Base-by-base conservation (phyloP, 1,140 invertebrate genomes). In the Drosophila ironensis region DNA sequence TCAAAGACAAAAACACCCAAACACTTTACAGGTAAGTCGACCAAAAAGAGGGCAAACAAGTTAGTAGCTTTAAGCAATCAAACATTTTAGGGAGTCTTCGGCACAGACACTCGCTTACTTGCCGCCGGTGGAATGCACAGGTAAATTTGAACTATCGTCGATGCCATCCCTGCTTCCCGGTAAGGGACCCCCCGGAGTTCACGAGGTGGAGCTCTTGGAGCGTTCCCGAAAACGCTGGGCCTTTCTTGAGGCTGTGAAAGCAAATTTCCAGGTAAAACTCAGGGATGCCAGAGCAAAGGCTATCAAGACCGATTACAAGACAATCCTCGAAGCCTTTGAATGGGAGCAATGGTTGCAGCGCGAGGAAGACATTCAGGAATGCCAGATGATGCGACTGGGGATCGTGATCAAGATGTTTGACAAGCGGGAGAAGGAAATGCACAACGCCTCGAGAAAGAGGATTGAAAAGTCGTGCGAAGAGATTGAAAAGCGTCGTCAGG, bases 31-130 rank as follows among this genome's bases (percentile, higher is more conserved):
- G 87, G 87, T 87, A 46, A 19, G 19, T n/a, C 11, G 0, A 5
- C 5, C 0, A 0, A 14, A 22, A 11, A 9, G 20, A 37, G 5
- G 11, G 5, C 30, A 5, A 14, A 11, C 0, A 12, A 8, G 4
- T 17, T 9, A 7, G 2, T 5, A 2, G 16, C 11, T 16, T 0
- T 35, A 1, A 12, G 7, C 2, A 1, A 14, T 25, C 4, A 8
- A 6, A 24, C 22, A 40, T 6, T 47, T 63, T 19, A 89, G 88
- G 60, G 95, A 96, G 75, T 93, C 92, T 9, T 94, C 94, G 56
- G 91, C 93, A 12, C 95, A 96, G 90, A 96, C 95, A 1, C 78
- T 92, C 40, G 94, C 95, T 1, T 96, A 94, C 51, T 92, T 94
- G 27, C 89, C 89, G 0, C 87, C 91, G n/a, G 91, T 93, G 28